These are phyloP conservation scores for Falco peregrinus DNA, from an alignment of 2,797 vertebrate genomes.

Conservation along the genomic window DNA sequence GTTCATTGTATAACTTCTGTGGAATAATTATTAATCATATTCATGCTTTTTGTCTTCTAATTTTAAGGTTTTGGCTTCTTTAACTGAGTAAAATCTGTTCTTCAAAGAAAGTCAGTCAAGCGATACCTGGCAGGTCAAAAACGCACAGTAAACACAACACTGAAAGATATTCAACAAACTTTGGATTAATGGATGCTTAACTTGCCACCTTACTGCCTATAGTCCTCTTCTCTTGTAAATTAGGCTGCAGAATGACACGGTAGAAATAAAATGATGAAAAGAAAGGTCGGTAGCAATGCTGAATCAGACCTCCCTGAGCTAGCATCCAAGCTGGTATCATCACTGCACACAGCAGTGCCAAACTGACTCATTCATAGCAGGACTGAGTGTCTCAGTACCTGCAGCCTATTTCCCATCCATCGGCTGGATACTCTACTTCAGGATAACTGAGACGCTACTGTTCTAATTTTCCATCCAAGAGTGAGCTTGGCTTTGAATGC, in stretches of 20 bases:
- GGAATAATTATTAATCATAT: neutral
- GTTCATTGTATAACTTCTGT: neutral
- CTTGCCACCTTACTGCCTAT: neutral
- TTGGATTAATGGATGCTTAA: neutral
- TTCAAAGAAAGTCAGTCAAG: neutral
- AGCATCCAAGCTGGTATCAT: neutral
- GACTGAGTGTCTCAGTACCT: neutral
- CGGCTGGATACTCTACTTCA: neutral
- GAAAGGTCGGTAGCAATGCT: neutral
- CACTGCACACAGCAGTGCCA: neutral
- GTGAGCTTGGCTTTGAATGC: neutral
- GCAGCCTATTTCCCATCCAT: neutral
- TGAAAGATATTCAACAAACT: neutral
- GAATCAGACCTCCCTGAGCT: slow-evolving; percentile 18
- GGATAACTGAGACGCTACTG: neutral
- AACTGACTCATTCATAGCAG: neutral
- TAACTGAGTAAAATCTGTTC: neutral
- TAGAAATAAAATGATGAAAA: neutral
- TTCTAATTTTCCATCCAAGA: neutral
- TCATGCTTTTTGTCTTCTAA: neutral
- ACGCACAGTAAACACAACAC: neutral
- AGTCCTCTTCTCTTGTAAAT: neutral
- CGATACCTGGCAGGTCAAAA: slow-evolving; percentile 7
- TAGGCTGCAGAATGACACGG: neutral
- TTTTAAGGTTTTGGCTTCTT: neutral